Evolutionary conservation across 2,888 invertebrate genomes (phyloP).

Genomic region (Hybos culiciformis): DNA sequence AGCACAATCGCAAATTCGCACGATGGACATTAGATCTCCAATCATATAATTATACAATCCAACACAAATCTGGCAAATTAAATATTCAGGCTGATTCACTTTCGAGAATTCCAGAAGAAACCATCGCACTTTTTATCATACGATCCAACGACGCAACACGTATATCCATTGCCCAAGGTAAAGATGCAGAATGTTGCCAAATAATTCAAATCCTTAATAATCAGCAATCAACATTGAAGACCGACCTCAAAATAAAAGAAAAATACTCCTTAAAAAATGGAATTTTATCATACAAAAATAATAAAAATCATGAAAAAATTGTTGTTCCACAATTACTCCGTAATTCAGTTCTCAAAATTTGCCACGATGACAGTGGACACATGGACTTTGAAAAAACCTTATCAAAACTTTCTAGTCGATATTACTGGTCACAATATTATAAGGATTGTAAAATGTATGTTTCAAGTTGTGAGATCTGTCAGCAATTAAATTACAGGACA

Average conservation of each 20-base stretch:
- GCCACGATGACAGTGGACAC: constrained; percentile 7
- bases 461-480: neutral
- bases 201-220: constrained; percentile 1
- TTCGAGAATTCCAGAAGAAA: constrained; percentile 4
- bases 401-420: constrained; percentile 5
- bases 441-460: constrained; percentile 6
- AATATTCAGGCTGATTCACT: constrained; percentile 3
- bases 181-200: neutral
- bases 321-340: neutral
- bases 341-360: constrained; percentile 1
- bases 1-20: constrained; percentile 6
- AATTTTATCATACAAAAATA: constrained; percentile 4
- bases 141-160: constrained; percentile 4
- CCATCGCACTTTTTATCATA: neutral
- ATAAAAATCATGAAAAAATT: constrained; percentile 3
- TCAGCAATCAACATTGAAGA: neutral
- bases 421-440: constrained; percentile 1
- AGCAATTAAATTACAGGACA: constrained; percentile 5
- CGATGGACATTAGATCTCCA: constrained; percentile 6
- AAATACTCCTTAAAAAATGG: constrained; percentile 2
- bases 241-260: constrained; percentile 1
- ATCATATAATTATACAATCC: constrained; percentile 5
- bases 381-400: constrained; percentile 6
- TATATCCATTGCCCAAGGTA: constrained; percentile 1
- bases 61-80: constrained; percentile 5